phyloP scores from a whole-genome alignment of 2,113 vertebrate species.

The Alouatta palliata region DNA sequence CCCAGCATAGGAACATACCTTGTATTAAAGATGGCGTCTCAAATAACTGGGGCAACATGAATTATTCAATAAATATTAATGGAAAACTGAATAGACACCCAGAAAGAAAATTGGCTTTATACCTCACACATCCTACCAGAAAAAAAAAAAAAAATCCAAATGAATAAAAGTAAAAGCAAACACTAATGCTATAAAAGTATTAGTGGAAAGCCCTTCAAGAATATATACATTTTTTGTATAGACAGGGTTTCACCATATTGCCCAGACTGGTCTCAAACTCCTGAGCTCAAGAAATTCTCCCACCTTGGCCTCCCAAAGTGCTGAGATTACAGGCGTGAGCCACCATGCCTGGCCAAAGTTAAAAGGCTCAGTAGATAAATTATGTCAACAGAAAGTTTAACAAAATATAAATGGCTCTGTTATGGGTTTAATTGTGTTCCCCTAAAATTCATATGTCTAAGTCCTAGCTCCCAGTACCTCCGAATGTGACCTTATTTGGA shows the following conservation, averaged over 20 bases:
- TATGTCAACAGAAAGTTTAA: neutral
- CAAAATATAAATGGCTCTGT: neutral
- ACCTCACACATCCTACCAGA: neutral
- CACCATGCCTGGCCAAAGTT: neutral
- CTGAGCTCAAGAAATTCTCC: too few species aligned
- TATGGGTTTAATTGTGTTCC: neutral
- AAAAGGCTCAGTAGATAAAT: neutral
- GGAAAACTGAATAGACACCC: neutral
- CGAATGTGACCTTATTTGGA: neutral
- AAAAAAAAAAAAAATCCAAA: constrained; percentile 5
- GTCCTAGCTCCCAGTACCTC: neutral
- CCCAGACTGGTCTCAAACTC: too few species aligned
- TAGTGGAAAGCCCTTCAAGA: neutral
- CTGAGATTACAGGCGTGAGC: too few species aligned
- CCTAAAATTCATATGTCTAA: neutral
- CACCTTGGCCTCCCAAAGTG: too few species aligned
- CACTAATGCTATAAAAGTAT: neutral
- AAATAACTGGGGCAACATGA: neutral
- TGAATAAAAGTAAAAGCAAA: neutral
- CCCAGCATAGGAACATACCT: neutral
- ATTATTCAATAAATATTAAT: neutral
- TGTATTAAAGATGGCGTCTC: neutral
- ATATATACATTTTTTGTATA: neutral
- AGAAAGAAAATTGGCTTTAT: neutral
- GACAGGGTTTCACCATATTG: too few species aligned